Percentiles rank a stretch among this genome's conserved stretches.
Evolutionary conservation across 2,888 invertebrate species (phyloP).

Genomic region (Ditula angustiorana): DNA sequence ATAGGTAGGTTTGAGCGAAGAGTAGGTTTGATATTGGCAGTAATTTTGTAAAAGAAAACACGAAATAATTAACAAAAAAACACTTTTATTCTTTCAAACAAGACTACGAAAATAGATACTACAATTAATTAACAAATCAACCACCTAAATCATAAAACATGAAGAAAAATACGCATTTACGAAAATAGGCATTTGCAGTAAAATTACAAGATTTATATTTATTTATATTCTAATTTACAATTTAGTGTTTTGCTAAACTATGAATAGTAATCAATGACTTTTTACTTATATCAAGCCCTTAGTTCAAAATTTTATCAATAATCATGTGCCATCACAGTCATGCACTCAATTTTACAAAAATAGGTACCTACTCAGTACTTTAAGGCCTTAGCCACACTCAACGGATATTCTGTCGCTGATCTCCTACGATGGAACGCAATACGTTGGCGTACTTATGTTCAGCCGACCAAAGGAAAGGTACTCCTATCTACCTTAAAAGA

Average conservation of each 20-base stretch:
- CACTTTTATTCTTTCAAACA: slow-evolving; percentile 36
- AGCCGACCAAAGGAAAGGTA: too few species aligned
- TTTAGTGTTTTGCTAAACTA: slow-evolving; percentile 7
- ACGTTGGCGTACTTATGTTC: too few species aligned
- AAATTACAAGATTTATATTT: slow-evolving; percentile 4
- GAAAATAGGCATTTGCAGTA: slow-evolving; percentile 27
- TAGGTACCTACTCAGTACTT: not conserved
- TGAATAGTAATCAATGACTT: slow-evolving; percentile 34
- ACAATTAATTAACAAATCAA: slow-evolving; percentile 40
- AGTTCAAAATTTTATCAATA: slow-evolving; percentile 10
- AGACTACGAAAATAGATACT: slow-evolving; percentile 33
- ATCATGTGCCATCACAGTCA: slow-evolving; percentile 21
- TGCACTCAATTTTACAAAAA: not conserved
- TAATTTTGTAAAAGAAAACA: slow-evolving; percentile 3
- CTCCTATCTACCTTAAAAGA: too few species aligned
- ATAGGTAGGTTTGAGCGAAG: too few species aligned
- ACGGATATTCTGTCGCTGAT: not conserved
- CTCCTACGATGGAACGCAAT: not conserved
- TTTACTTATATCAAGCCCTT: slow-evolving; percentile 28
- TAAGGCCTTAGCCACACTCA: not conserved
- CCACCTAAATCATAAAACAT: slow-evolving; percentile 34
- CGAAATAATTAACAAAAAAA: slow-evolving; percentile 17
- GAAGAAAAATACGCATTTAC: slow-evolving; percentile 34
- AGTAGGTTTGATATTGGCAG: too few species aligned
- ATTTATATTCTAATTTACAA: slow-evolving; percentile 7